These are phyloP conservation scores for Zaprionus obscuricornis DNA, from an alignment of 2,888 invertebrate species.

Conservation along the genomic window DNA sequence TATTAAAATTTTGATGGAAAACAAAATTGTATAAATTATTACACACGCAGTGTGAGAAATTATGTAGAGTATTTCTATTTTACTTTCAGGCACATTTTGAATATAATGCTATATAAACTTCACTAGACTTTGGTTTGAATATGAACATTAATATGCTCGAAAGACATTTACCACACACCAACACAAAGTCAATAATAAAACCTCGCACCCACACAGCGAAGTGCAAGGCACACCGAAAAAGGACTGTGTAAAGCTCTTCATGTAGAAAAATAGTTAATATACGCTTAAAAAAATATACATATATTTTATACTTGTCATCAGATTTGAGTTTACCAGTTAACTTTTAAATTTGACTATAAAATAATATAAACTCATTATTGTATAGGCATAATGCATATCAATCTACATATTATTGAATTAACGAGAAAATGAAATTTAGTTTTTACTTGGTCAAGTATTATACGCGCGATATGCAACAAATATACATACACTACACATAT, in stretches of 20 bases:
- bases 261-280: conserved; percentile 2
- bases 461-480: conserved; percentile 58
- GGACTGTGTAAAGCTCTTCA: neutral
- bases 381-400: too few species aligned
- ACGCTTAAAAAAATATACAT: conserved; percentile 11
- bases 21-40: conserved; percentile 15
- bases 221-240: conserved; percentile 61
- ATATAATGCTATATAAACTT: too few species aligned
- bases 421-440: conserved; percentile 60
- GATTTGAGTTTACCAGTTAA: too few species aligned
- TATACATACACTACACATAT: conserved; percentile 26
- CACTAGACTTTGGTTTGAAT: too few species aligned
- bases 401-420: too few species aligned
- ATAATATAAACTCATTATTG: too few species aligned
- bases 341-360: too few species aligned
- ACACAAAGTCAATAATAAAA: conserved; percentile 17
- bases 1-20: conserved; percentile 44
- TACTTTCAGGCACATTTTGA: too few species aligned
- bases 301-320: too few species aligned
- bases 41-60: too few species aligned
- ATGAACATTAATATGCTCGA: too few species aligned
- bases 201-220: conserved; percentile 6
- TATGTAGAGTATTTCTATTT: too few species aligned
- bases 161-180: conserved; percentile 41
- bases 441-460: conserved; percentile 67